These are phyloP conservation scores for Hippopotamus amphibius DNA, from an alignment of 2,113 vertebrate genomes.

Conservation along the genomic window DNA sequence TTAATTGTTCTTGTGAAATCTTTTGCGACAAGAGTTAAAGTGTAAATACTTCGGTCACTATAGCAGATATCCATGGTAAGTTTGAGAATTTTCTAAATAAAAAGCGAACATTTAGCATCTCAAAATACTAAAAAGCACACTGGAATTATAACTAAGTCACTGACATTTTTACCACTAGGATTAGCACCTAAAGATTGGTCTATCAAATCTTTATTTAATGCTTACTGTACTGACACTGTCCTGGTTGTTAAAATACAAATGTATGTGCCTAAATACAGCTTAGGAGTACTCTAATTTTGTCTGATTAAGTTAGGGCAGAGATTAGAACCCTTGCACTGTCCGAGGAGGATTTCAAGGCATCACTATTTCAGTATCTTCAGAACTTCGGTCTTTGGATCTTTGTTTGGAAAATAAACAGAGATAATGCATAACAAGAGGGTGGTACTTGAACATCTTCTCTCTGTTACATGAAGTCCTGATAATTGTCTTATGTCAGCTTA, in stretches of 20 bases:
- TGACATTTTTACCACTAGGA: background rate
- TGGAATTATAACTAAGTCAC: background rate
- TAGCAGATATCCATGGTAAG: background rate
- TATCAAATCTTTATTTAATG: background rate
- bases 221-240: background rate
- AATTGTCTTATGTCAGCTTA: background rate
- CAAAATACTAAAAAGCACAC: background rate
- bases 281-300: background rate
- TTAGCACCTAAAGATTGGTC: background rate
- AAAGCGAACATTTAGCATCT: background rate
- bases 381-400: background rate
- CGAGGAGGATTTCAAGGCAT: background rate
- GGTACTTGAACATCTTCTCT: background rate
- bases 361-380: background rate
- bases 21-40: background rate
- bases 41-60: background rate
- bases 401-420: slow-evolving; percentile 23
- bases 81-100: slow-evolving; percentile 12
- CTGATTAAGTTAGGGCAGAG: background rate
- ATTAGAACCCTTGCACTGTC: background rate
- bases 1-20: background rate
- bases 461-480: background rate
- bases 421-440: background rate
- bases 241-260: background rate
- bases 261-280: background rate